These are phyloP conservation scores for Paramacrobiotus metropolitanus DNA, from an alignment of 1,140 invertebrate species.

Conservation along the genomic window DNA sequence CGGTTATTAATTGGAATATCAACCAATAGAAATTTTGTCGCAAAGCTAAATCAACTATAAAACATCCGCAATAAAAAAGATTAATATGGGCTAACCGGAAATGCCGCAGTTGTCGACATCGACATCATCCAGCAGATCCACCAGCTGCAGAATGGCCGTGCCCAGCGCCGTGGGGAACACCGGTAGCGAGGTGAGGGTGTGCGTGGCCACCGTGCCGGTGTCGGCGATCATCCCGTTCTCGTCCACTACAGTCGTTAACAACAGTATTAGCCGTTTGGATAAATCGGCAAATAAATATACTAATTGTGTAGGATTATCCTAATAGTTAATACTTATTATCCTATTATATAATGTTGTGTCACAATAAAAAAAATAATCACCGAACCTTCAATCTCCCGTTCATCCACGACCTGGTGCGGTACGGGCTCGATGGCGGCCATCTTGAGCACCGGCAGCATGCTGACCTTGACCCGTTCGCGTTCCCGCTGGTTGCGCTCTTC, in stretches of 20 bases:
- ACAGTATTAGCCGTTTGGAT: background rate
- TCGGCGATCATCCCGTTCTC: background rate
- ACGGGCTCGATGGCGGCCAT: constrained; percentile 89
- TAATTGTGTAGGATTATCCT: no score
- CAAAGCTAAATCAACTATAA: no score
- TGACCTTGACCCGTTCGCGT: constrained; percentile 81
- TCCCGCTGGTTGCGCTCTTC: constrained; percentile 82
- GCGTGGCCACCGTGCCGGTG: background rate
- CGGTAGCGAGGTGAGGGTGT: constrained; percentile 38
- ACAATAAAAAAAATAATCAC: background rate
- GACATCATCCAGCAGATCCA: constrained; percentile 78
- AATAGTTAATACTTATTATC: no score
- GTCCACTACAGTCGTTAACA: background rate
- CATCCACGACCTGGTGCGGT: constrained; percentile 21
- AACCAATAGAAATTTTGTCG: constrained; percentile 41
- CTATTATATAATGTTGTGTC: no score
- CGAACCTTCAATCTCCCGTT: background rate
- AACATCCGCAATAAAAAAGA: no score
- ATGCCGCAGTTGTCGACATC: constrained; percentile 77
- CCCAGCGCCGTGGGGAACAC: constrained; percentile 90
- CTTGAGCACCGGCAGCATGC: constrained; percentile 69
- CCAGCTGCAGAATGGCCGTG: constrained; percentile 76
- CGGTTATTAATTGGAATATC: no score
- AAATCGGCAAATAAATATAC: no score
- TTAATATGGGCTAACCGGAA: no score